Base-by-base conservation (phyloP, 2,888 invertebrate genomes). In the Phymatocera aterrima region DNA sequence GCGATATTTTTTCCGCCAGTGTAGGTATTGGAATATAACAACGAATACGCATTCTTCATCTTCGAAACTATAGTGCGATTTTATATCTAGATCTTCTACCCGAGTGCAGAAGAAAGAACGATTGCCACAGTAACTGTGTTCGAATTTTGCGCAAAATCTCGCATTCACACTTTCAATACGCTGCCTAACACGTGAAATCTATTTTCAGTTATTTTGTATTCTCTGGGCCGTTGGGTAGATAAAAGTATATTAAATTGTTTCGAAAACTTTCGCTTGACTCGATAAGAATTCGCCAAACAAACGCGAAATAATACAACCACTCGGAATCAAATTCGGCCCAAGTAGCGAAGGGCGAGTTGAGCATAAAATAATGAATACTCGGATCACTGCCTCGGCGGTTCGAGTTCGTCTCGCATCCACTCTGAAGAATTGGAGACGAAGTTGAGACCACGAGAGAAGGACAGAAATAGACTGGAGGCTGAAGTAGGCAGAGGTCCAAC, bases 401-500 rank as follows among this genome's bases (percentile, higher is more conserved):
- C 28, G 21, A 18, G n/a, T n/a, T n/a, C n/a, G n/a, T n/a, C n/a
- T 51, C 18, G 28, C 28, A 57, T 57, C 57, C 10, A 28, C 57
- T 28, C 57, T 24, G 57, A 28, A 57, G 12, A 34, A 37, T 61
- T 3, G 40, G 24, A 18, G 24, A 46, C n/a, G 5, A 46, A 46
- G 12, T 18, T 51, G 2, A 24, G 4, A 28, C 31, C 18, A 10
- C 46, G 43, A 68, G 40, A 21, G 4, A 8, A 18, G 21, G 70
- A n/a, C n/a, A 21, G n/a, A 8, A n/a, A 48, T 18, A 31, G 18
- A 48, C 8, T 31, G 34, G 5, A 34, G 18, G 5, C 4, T 2
- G 57, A 18, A 24, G 12, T 21, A 37, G 18, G 34, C 6, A 18
- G 51, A 57, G 75, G 75, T 37, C 75, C 57, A n/a, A 77, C 77